Evolutionary conservation across 2,797 vertebrate genomes (phyloP).

Genomic region (Gadopsis bispinosus): DNA sequence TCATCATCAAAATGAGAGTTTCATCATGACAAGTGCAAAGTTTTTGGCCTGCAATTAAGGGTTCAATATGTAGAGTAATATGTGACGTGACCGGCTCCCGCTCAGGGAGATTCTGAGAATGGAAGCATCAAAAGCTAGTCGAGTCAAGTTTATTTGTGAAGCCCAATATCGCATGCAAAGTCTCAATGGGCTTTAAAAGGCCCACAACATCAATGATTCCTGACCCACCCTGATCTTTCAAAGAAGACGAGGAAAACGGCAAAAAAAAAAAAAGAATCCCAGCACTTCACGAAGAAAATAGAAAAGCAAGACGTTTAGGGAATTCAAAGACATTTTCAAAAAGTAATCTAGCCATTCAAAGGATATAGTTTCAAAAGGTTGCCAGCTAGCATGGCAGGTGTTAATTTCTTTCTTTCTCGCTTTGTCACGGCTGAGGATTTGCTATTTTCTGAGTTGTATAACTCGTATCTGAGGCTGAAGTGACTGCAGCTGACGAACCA

Average conservation of each 20-base stretch:
- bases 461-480: not conserved
- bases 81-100: slow-evolving; percentile 15
- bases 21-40: slow-evolving; percentile 33
- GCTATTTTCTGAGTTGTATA: not conserved
- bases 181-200: slow-evolving; percentile 7
- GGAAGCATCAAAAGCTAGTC: slow-evolving; percentile 33
- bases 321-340: not conserved
- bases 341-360: slow-evolving; percentile 1
- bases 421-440: not conserved
- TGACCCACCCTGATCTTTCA: slow-evolving; percentile 15
- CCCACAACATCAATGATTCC: slow-evolving; percentile 31
- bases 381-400: not conserved
- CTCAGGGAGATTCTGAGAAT: slow-evolving; percentile 17
- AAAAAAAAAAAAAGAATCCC: not conserved
- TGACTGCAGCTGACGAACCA: not conserved
- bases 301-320: not conserved
- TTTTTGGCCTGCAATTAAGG: slow-evolving; percentile 20
- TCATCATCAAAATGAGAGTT: slow-evolving; percentile 52
- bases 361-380: not conserved
- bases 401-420: not conserved
- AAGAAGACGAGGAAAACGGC: slow-evolving; percentile 14
- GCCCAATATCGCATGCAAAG: slow-evolving; percentile 1
- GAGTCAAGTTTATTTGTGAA: slow-evolving; percentile 22
- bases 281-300: slow-evolving; percentile 3
- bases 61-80: slow-evolving; percentile 13